phyloP scores from a whole-genome alignment of 2,888 invertebrate species.

The Perizoma flavofasciatum region DNA sequence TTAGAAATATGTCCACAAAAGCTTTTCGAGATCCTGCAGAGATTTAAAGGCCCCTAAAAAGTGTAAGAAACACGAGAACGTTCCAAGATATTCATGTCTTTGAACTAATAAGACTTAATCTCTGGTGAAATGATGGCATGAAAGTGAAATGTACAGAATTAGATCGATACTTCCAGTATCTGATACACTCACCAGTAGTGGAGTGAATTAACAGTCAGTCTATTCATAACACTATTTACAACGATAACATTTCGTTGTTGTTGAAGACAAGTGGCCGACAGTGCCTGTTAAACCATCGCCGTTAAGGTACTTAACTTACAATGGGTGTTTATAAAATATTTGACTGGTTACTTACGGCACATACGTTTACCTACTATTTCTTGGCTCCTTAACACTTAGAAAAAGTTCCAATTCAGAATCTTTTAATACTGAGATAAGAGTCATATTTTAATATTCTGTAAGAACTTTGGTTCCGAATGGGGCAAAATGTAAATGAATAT shows the following conservation, averaged over 20 bases:
- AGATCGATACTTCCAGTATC: slow-evolving; percentile 28
- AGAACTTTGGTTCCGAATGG: too few species aligned
- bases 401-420: slow-evolving; percentile 1
- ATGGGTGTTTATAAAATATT: slow-evolving; percentile 58
- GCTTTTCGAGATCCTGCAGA: slow-evolving; percentile 9
- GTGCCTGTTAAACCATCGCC: slow-evolving; percentile 45
- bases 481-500: too few species aligned
- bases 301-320: slow-evolving; percentile 43
- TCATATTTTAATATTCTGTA: too few species aligned
- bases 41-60: slow-evolving; percentile 14
- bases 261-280: slow-evolving; percentile 51
- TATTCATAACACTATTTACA: slow-evolving; percentile 44
- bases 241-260: slow-evolving; percentile 42
- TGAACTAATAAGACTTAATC: slow-evolving; percentile 13
- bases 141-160: slow-evolving; percentile 18
- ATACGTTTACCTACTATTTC: too few species aligned
- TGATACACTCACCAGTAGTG: slow-evolving; percentile 44
- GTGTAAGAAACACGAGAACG: slow-evolving; percentile 7
- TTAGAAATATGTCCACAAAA: slow-evolving; percentile 13
- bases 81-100: slow-evolving; percentile 2
- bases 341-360: slow-evolving; percentile 51
- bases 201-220: slow-evolving; percentile 44
- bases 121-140: slow-evolving; percentile 8
- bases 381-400: background rate
- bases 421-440: slow-evolving; percentile 1